Percentiles rank a stretch among this genome's conserved stretches.
Evolutionary conservation across 2,888 invertebrate species (phyloP).

Genomic region (Drosophila nr. perissopoda): DNA sequence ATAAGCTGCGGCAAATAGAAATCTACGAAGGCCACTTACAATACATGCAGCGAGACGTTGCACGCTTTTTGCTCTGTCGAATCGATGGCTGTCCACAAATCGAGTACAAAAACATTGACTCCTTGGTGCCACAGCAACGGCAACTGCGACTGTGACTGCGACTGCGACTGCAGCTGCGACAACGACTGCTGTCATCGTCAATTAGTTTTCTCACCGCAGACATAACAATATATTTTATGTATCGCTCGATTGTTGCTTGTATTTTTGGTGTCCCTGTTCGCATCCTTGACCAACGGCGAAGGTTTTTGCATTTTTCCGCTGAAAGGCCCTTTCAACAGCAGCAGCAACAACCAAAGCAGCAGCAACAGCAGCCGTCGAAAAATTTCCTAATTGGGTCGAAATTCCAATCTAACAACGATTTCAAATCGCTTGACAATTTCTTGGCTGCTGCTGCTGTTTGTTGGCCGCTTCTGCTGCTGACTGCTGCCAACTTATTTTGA

Average conservation of each 20-base stretch:
- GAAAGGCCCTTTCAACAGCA: constrained; percentile 43
- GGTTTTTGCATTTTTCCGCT: constrained; percentile 64
- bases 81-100: constrained; percentile 43
- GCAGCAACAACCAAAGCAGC: constrained; percentile 21
- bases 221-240: constrained; percentile 79
- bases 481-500: constrained; percentile 50
- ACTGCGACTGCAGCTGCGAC: constrained; percentile 14
- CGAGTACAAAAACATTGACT: constrained; percentile 44
- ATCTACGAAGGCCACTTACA: constrained; percentile 70
- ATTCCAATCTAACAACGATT: constrained; percentile 82
- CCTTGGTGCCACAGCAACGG: constrained; percentile 27
- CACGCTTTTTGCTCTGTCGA: constrained; percentile 30
- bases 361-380: constrained; percentile 52
- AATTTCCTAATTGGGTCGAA: constrained; percentile 83
- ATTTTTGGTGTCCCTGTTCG: constrained; percentile 29
- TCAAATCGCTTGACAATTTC: constrained; percentile 57
- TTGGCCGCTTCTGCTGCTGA: constrained; percentile 5
- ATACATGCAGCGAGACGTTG: constrained; percentile 40
- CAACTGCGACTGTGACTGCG: neutral
- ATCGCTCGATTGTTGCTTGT: constrained; percentile 47
- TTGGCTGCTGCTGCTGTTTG: constrained; percentile 41
- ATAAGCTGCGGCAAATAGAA: constrained; percentile 57
- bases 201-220: constrained; percentile 79
- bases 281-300: constrained; percentile 52
- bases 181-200: constrained; percentile 69